phyloP scores from a whole-genome alignment of 1,140 invertebrate genomes.

The Dendroctonus ponderosae region DNA sequence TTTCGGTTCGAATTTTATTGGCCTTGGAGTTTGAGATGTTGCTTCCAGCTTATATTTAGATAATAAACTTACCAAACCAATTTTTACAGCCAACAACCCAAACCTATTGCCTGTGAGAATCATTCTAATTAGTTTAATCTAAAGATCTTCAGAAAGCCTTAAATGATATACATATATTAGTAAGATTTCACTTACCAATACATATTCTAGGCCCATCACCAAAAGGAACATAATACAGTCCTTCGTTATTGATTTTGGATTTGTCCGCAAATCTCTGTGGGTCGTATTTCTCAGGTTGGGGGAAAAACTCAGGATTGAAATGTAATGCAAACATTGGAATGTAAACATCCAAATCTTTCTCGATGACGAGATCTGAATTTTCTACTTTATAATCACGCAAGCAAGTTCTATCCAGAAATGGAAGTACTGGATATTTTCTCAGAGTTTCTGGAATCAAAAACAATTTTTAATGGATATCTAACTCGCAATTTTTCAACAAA shows the following conservation, averaged over 20 bases:
- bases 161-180: too few relatives aligned
- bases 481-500: too few relatives aligned
- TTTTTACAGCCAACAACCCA: too few relatives aligned
- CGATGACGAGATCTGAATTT: slow-evolving; percentile 48
- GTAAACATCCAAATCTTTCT: slow-evolving; percentile 49
- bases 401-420: slow-evolving; percentile 51
- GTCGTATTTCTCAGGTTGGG: slow-evolving; percentile 53
- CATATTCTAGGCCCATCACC: slow-evolving; percentile 37
- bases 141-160: too few relatives aligned
- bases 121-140: too few relatives aligned
- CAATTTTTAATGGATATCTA: too few relatives aligned
- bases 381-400: slow-evolving; percentile 52
- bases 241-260: slow-evolving; percentile 29
- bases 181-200: slow-evolving; percentile 28
- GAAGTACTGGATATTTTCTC: slow-evolving; percentile 54
- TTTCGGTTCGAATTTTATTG: too few relatives aligned
- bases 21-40: too few relatives aligned
- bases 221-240: slow-evolving; percentile 34
- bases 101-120: too few relatives aligned
- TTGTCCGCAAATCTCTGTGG: slow-evolving; percentile 52
- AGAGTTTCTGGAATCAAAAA: slow-evolving; percentile 52
- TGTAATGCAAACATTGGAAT: slow-evolving; percentile 51
- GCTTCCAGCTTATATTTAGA: too few relatives aligned
- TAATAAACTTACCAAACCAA: neutral
- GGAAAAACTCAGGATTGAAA: slow-evolving; percentile 48